phyloP scores from a whole-genome alignment of 2,113 vertebrate species.

The Bufo bufo region DNA sequence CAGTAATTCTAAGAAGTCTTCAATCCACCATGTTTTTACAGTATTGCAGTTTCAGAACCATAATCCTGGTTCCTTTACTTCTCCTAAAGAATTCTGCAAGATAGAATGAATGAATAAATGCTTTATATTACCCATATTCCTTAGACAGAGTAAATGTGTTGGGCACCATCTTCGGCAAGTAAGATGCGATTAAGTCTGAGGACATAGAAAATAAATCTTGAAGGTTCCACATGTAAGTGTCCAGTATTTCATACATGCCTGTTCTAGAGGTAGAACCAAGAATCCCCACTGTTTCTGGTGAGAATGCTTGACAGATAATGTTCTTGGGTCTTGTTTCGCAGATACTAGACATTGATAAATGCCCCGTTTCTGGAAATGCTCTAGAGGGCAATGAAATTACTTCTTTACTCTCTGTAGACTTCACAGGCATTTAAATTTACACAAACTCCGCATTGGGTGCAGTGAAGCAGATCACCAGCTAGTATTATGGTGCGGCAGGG shows the following conservation, averaged over 20 bases:
- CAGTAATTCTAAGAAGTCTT: too few species aligned
- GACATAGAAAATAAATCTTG: background rate
- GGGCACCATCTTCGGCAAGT: background rate
- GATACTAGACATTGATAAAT: conserved; percentile 49
- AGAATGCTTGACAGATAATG: conserved; percentile 20
- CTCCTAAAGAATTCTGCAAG: background rate
- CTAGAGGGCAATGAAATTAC: conserved; percentile 53
- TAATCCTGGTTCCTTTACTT: background rate
- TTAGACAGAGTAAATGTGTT: background rate
- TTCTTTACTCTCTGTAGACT: conserved; percentile 49
- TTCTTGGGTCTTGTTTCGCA: conserved; percentile 33
- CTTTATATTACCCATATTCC: background rate
- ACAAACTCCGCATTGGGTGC: conserved; percentile 38
- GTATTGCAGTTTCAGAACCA: background rate
- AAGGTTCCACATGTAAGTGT: background rate
- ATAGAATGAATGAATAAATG: background rate
- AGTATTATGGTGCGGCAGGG: conserved; percentile 31
- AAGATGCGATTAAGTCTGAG: background rate
- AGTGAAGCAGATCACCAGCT: conserved; percentile 39
- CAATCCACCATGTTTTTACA: too few species aligned
- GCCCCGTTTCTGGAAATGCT: conserved; percentile 50
- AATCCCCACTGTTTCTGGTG: background rate
- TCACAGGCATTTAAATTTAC: conserved; percentile 54
- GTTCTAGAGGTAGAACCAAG: background rate
- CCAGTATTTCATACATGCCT: background rate